Base-by-base conservation (phyloP, 2,888 invertebrate species). In the Augiades crinisus region DNA sequence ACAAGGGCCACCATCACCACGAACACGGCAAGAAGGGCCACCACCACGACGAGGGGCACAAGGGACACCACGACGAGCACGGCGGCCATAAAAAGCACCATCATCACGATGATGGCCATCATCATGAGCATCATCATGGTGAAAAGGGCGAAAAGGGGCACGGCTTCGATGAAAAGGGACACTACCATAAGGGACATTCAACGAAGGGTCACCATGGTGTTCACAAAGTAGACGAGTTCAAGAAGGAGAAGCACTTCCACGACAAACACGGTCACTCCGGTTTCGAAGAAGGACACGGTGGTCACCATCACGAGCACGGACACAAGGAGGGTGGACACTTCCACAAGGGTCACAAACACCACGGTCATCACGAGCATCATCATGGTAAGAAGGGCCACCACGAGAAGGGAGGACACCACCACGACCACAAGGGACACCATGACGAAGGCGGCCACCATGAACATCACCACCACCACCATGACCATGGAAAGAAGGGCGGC, bases 231-330 rank as follows among this genome's bases (percentile, higher is more conserved):
- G 95, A 96, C 77, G 96, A 96, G 81, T 95, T 92, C 81, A 95
- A 95, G 75, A 96, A 96, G 72, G 94, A 96, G 67, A 95, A 96
- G 70, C 95, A 96, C 72, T 96, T 95, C 92, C 95, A 93, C 75
- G 95, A 96, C 65, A 93, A 96, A 69, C 94, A 95, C 67, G 95
- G 95, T 67, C 95, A 94, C 56, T 92, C 93, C 50, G 95, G 95
- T 0, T 94, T 94, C 62, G 94, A 96, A 72, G 94, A 94, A 71
- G 94, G 94, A 64, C 94, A 96, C 69, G 95, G 95, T 50, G 94
- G 92, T 30, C 93, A 93, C 72, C 94, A 95, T 70, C 94, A 95
- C 69, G 94, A 93, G 70, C 94, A 95, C 65, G 94, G 93, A 43
- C 93, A 95, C 83, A 94, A 95, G 81, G 95, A 96, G 82, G 96